Conservation (phyloP, 92 coral and sea anemone genomes). For the Nematostella vectensis region DNA sequence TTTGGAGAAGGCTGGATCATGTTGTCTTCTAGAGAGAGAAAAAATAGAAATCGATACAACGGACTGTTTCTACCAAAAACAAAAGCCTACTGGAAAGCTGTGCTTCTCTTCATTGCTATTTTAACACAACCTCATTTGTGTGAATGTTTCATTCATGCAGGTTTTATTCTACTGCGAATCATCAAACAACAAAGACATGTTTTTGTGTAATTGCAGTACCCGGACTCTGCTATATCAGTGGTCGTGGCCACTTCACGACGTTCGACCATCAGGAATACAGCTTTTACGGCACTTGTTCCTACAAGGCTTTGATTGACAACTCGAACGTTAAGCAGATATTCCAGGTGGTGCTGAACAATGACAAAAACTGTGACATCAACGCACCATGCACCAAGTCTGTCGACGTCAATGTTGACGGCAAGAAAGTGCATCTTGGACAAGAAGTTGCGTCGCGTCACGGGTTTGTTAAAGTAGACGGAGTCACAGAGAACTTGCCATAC, state of each 20-base stretch:
- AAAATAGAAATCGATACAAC: too few relatives aligned
- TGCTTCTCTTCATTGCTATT: too few relatives aligned
- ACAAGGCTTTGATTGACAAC: constrained; percentile 55
- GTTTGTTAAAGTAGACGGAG: constrained; percentile 36
- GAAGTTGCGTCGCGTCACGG: constrained; percentile 6
- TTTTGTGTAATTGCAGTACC: constrained; percentile 52
- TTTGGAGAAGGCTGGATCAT: too few relatives aligned
- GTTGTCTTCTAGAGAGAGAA: too few relatives aligned
- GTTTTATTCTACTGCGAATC: too few relatives aligned
- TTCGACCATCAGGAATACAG: constrained; percentile 77
- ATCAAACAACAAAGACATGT: too few relatives aligned
- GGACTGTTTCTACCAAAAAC: too few relatives aligned
- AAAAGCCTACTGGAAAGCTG: too few relatives aligned
- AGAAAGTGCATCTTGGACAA: constrained; percentile 23
- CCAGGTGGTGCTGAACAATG: constrained; percentile 53
- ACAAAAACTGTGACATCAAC: constrained; percentile 55
- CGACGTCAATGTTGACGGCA: constrained; percentile 33
- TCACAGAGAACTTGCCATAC: constrained; percentile 34
- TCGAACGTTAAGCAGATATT: constrained; percentile 26
- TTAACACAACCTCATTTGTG: too few relatives aligned
- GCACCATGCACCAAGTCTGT: constrained; percentile 54
- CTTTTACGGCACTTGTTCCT: constrained; percentile 59
- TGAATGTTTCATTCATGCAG: too few relatives aligned
- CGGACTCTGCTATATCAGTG: constrained; percentile 73
- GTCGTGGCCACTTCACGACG: constrained; percentile 74